Evolutionary conservation across 1,140 invertebrate species (phyloP), one percentile per base, ranked within the genome.

Genomic region (Chrysoperla carnea): DNA sequence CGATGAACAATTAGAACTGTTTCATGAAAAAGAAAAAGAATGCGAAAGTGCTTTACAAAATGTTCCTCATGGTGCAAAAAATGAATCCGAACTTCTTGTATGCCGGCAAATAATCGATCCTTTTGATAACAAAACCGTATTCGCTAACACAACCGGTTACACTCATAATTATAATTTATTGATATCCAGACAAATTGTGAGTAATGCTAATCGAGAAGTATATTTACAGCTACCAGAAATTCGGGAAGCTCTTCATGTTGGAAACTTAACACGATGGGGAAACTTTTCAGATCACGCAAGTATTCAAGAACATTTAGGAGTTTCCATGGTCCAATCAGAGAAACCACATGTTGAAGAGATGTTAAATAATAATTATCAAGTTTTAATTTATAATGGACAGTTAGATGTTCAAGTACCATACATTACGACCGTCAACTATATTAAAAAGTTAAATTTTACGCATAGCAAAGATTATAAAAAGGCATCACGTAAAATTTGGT

Each of bases 331-430:
- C 62, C 23, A 60, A 64, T 28, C 48, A 81, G 2, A 44, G 73
- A 15, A 57, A 72, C 17, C 17, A 23, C 17, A 23, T 5, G 13
- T 44, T 23, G 17, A 23, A 23, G 17, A 23, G 17, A 3, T 23
- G 5, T 23, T 23, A 23, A 23, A 23, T 23, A 23, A 23, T 23
- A 23, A 74, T 44, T 86, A 85, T 51, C 71, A 70, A 56, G 70
- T 81, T 5, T 62, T 83, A 6, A 68, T 83, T 39, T 91, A 88
- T 55, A 87, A 76, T 53, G 86, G 86, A 0, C 84, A 89, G 53
- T 54, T 90, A 31, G 86, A 91, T 55, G 78, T 91, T 12, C 86
- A 89, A 51, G 77, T 87, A 2, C 77, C 84, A 1, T 85, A 85
- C 58, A 76, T 83, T 0, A 52, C 81, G 28, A 86, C 84, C 0